phyloP scores from a whole-genome alignment of 2,888 invertebrate genomes.

The Lithophane semibrunnea region DNA sequence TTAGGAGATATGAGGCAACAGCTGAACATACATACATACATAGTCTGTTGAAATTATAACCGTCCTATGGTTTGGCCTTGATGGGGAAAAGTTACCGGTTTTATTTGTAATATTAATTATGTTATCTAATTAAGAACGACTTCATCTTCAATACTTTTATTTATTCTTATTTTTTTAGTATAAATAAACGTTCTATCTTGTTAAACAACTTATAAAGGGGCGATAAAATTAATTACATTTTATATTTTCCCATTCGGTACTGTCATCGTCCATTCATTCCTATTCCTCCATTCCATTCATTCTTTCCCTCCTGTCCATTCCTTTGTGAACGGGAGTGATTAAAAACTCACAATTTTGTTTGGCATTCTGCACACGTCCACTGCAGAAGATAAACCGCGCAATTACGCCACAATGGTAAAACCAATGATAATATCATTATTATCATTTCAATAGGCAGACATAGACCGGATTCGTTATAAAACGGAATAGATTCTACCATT shows the following conservation, averaged over 20 bases:
- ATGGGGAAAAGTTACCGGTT: no score
- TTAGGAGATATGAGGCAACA: no score
- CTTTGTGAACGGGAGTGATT: slow-evolving; percentile 22
- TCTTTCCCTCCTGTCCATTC: background rate
- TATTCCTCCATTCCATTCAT: slow-evolving; percentile 15
- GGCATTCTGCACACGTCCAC: slow-evolving; percentile 28
- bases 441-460: background rate
- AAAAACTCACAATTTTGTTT: slow-evolving; percentile 19
- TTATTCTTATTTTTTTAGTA: no score
- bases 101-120: no score
- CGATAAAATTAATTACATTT: background rate
- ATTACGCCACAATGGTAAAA: background rate
- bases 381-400: background rate
- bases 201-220: background rate
- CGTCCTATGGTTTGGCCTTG: no score
- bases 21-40: no score
- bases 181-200: background rate
- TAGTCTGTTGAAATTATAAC: no score
- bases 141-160: no score
- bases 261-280: slow-evolving; percentile 10
- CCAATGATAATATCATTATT: slow-evolving; percentile 5
- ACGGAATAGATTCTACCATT: slow-evolving; percentile 20
- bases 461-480: slow-evolving; percentile 28
- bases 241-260: background rate
- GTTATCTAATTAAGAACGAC: no score